These are phyloP conservation scores for Caenorhabditis virilis DNA, from an alignment of 2,888 invertebrate genomes.

Conservation along the genomic window DNA sequence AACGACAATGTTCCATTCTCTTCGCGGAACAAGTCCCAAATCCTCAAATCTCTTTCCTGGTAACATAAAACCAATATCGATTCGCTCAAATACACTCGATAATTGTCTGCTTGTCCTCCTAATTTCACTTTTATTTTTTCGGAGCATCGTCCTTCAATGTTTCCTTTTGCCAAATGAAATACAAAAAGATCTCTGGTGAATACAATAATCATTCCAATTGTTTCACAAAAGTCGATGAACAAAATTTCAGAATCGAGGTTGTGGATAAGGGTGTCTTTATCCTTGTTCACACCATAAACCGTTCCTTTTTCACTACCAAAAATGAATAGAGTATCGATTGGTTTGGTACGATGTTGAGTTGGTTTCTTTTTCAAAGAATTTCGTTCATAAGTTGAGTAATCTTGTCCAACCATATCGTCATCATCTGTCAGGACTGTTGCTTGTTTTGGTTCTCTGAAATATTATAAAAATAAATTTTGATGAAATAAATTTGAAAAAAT, in stretches of 20 bases:
- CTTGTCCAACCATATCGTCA: neutral
- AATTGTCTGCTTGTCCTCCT: constrained; percentile 73
- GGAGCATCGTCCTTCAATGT: constrained; percentile 7
- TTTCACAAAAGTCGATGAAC: constrained; percentile 23
- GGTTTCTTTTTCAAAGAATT: neutral
- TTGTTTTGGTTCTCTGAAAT: neutral
- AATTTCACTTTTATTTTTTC: constrained; percentile 76
- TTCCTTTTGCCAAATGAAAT: constrained; percentile 26
- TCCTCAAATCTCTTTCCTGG: constrained; percentile 60
- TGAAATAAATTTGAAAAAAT: no score
- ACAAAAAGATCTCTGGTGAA: constrained; percentile 28
- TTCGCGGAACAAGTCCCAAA: constrained; percentile 92
- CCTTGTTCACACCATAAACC: constrained; percentile 19
- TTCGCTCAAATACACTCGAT: constrained; percentile 38
- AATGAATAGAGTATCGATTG: constrained; percentile 23
- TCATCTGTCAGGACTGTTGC: neutral
- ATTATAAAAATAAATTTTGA: no score
- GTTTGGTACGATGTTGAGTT: neutral
- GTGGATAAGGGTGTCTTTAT: constrained; percentile 12
- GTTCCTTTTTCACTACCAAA: constrained; percentile 15
- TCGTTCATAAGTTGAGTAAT: neutral
- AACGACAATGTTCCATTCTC: constrained; percentile 82
- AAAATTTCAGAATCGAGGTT: constrained; percentile 37
- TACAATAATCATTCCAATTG: constrained; percentile 13
- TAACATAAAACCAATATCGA: constrained; percentile 29